Evolutionary conservation across 2,888 invertebrate species (phyloP), one percentile per base, ranked within the genome.

Genomic region (Cartodere bifasciata): DNA sequence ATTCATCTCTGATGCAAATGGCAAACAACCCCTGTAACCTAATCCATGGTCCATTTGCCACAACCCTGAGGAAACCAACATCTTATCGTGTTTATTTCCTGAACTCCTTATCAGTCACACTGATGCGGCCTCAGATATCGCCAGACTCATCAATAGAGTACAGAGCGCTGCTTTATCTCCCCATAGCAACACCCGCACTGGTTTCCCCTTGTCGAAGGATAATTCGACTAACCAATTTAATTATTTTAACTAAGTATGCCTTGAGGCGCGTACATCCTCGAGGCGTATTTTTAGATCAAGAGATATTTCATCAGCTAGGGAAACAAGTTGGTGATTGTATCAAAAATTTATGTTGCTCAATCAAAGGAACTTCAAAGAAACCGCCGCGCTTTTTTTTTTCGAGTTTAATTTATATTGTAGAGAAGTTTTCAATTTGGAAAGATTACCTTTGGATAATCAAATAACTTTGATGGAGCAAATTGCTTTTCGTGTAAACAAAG

Each of bases 11-110:
- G 39, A 7, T 17, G 6, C 6, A 7, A 7, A 6, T 7, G 16
- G 16, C 29, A 7, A 29, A 7, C 29, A 30, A 34, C 37, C 40
- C 25, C 31, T 23, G 45, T 40, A 44, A 46, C 39, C 36, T 39
- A 43, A 46, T 46, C 39, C 43, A 32, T 36, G 47, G 45, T 46
- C 44, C 48, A 47, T 47, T 47, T 46, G 42, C 41, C 37, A 38
- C 39, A 39, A 38, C 40, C 40, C 40, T 41, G 29, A n/a, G n/a
- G n/a, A n/a, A n/a, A n/a, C n/a, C n/a, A n/a, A n/a, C n/a, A n/a
- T n/a, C n/a, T n/a, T n/a, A n/a, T n/a, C n/a, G n/a, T n/a, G n/a
- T n/a, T n/a, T n/a, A n/a, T n/a, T n/a, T n/a, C n/a, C n/a, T n/a
- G n/a, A n/a, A n/a, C n/a, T n/a, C n/a, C n/a, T n/a, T n/a, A n/a